phyloP scores from a whole-genome alignment of 2,888 invertebrate genomes.

The Xestia xanthographa region DNA sequence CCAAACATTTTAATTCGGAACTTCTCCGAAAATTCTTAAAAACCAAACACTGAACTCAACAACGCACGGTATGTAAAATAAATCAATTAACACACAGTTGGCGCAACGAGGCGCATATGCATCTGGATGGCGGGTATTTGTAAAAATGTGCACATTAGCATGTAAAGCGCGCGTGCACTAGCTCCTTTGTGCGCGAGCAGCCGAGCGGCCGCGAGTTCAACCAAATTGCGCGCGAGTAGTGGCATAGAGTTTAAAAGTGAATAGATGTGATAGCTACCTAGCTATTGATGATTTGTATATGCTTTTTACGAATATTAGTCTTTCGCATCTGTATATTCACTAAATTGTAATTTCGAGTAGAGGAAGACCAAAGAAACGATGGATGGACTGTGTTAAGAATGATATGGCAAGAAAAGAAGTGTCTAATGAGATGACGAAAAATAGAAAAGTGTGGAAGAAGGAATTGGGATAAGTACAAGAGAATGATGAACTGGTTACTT shows the following conservation, averaged over 20 bases:
- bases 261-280: neutral
- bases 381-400: no score
- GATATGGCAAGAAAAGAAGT: no score
- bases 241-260: neutral
- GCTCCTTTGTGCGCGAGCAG: constrained; percentile 49
- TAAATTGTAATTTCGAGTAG: neutral
- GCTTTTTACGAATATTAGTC: neutral
- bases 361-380: no score
- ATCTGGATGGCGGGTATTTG: constrained; percentile 46
- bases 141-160: constrained; percentile 54
- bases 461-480: no score
- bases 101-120: constrained; percentile 41
- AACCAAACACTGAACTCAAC: neutral
- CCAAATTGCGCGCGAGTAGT: constrained; percentile 48
- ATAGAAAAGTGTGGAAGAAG: no score
- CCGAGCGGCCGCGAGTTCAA: constrained; percentile 25
- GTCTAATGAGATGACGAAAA: no score
- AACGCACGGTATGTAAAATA: constrained; percentile 41
- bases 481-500: neutral
- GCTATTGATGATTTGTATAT: neutral
- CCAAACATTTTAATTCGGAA: neutral
- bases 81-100: constrained; percentile 50
- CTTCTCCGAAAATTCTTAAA: neutral
- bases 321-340: neutral
- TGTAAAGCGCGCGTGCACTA: constrained; percentile 41